Base-by-base conservation (phyloP, 1,140 invertebrate species). In the Tribolium castaneum region DNA sequence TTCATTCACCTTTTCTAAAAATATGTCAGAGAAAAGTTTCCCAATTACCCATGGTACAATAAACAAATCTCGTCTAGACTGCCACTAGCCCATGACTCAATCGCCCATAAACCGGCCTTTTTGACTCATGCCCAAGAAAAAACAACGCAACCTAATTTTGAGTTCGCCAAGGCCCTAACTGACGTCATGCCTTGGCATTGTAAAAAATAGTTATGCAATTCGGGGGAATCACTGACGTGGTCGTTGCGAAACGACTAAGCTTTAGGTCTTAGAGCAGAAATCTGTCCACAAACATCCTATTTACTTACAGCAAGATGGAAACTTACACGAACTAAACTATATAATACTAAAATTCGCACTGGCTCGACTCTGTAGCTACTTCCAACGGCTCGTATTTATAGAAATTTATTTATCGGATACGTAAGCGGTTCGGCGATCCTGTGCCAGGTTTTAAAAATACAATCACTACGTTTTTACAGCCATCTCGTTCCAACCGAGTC, bases 371-470 rank as follows among this genome's bases (percentile, higher is more conserved):
- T 12, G 4, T 45, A 39, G 35, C 2, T 25, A 10, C 19, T 35
- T 14, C 30, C 7, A 12, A 12, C 10, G 22, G 30, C 3, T n/a
- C 25, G 34, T 66, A 66, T 66, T 66, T 66, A 35, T 66, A 66
- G 59, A 66, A 66, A 66, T 66, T 66, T 66, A 66, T 66, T 66
- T 66, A 66, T 39, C 10, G 59, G 14, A 12, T 13, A 66, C 59
- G 59, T 66, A 66, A 66, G 59, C 59, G 39, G 59, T 66, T 22
- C 59, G 12, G 19, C 39, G 51, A 78, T 45, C 14, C 10, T n/a
- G 16, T 78, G 77, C 77, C 77, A 78, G 77, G 35, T 75, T 75
- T 78, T 78, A 78, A 78, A 78, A 78, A 78, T 78, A 78, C 25
- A 50, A 39, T 19, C 16, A 34, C 52, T 66, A 66, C 59, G 59